phyloP scores from a whole-genome alignment of 2,113 vertebrate genomes.

The Sula dactylatra region DNA sequence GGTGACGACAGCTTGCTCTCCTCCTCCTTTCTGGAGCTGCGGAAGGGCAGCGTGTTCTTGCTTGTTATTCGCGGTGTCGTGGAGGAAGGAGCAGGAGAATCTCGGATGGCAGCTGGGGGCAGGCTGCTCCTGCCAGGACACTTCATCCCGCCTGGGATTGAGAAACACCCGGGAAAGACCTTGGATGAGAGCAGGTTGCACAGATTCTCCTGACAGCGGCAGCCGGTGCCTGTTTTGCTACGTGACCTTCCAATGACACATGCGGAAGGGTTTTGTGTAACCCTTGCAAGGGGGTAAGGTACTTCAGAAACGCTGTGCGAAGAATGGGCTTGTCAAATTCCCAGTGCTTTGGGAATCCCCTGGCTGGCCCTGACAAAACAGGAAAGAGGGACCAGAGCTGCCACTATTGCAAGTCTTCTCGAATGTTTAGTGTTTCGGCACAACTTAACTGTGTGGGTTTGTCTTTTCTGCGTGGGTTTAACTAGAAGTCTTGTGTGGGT shows the following conservation, averaged over 20 bases:
- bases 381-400: background rate
- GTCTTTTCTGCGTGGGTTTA: background rate
- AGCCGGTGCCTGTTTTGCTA: accelerated
- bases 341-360: background rate
- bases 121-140: background rate
- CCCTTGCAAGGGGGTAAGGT: accelerated
- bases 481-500: conserved; percentile 10
- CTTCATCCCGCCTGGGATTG: background rate
- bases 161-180: background rate
- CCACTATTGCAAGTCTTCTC: background rate
- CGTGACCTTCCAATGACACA: accelerated
- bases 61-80: accelerated
- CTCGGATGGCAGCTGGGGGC: accelerated
- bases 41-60: background rate
- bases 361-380: background rate
- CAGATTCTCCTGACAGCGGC: accelerated
- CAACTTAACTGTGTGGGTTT: background rate
- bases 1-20: background rate
- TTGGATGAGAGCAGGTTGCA: background rate
- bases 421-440: background rate
- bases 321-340: background rate
- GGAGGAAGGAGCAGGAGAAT: background rate
- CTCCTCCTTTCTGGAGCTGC: background rate
- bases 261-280: background rate
- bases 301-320: background rate